Evolutionary conservation across 2,888 invertebrate species (phyloP), one percentile per base, ranked within the genome.

Genomic region (Lycia hirtaria): DNA sequence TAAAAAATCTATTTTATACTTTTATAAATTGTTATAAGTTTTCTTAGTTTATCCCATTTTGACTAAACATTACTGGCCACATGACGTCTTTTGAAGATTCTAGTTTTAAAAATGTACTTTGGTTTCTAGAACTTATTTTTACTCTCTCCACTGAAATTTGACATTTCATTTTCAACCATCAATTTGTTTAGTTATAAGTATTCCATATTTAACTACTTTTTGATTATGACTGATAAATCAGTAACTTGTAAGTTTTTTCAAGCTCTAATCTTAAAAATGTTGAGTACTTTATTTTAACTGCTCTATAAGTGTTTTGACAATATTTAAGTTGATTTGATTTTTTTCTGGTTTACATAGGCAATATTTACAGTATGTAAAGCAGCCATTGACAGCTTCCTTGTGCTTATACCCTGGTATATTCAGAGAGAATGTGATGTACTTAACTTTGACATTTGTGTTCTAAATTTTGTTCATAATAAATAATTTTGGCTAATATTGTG

Each of bases 391-490:
- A 61, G 79, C 88, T 91, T 89, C 74, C 90, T 91, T 91, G 89
- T 85, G 87, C 65, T 73, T 90, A 90, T 89, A 88, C 75, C 57
- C 1, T 12, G 62, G 75, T 89, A 88, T 89, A 91, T 85, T 81
- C 86, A 88, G 89, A 91, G 91, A 78, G 75, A 88, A 88, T 72
- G 87, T 74, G 68, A 78, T 77, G 75, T 52, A 50, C 63, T 19
- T 0, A 19, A 7, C 32, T 62, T 40, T 52, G 51, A 50, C 56
- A 14, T n/a, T n/a, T n/a, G n/a, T 50, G 47, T 56, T 54, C n/a
- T 22, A 22, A 20, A 26, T 28, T 64, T 55, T 32, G 14, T 41
- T 38, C 12, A 2, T 2, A 41, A 41, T 41, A 41, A 26, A 41
- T 26, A 22, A 22, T 19, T 38, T 38, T 22, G 22, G 22, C 38